These are phyloP conservation scores for Helicoverpa assulta DNA, from an alignment of 2,888 invertebrate species.

Conservation along the genomic window DNA sequence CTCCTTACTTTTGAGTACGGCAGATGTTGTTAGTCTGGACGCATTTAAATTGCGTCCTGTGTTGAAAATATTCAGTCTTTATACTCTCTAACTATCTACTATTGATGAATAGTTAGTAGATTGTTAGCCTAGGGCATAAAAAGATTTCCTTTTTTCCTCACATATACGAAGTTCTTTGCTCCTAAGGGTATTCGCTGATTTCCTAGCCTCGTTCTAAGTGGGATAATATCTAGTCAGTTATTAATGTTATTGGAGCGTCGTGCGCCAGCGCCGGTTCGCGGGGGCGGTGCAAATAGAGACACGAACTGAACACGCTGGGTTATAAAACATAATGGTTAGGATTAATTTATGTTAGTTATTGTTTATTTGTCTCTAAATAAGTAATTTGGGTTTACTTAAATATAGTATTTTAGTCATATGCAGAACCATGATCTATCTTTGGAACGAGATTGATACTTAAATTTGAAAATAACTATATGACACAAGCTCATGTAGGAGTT, in stretches of 20 bases:
- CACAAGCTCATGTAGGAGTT: too few relatives aligned
- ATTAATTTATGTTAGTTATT: slow-evolving; percentile 42
- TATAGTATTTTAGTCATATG: too few relatives aligned
- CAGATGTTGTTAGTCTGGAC: background rate
- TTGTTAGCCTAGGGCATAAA: too few relatives aligned
- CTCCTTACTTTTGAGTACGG: background rate
- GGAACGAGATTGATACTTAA: too few relatives aligned
- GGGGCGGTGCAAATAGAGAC: slow-evolving; percentile 65
- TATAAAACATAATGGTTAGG: slow-evolving; percentile 49
- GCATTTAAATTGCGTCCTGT: background rate
- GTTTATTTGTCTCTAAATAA: slow-evolving; percentile 14
- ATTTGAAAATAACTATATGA: too few relatives aligned
- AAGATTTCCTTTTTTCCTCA: background rate
- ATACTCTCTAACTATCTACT: background rate
- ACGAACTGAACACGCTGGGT: slow-evolving; percentile 39
- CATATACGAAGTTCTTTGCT: background rate
- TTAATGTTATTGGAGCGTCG: slow-evolving; percentile 61
- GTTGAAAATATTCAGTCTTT: background rate
- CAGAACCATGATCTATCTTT: too few relatives aligned
- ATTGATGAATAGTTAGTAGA: too few relatives aligned
- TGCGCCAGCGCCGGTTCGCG: slow-evolving; percentile 52
- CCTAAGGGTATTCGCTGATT: slow-evolving; percentile 6
- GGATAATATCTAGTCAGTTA: slow-evolving; percentile 58
- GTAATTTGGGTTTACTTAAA: slow-evolving; percentile 10
- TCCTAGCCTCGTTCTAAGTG: slow-evolving; percentile 38